Evolutionary conservation across 1,140 invertebrate genomes (phyloP), one percentile per base, ranked within the genome.

Genomic region (Bombus picipes): DNA sequence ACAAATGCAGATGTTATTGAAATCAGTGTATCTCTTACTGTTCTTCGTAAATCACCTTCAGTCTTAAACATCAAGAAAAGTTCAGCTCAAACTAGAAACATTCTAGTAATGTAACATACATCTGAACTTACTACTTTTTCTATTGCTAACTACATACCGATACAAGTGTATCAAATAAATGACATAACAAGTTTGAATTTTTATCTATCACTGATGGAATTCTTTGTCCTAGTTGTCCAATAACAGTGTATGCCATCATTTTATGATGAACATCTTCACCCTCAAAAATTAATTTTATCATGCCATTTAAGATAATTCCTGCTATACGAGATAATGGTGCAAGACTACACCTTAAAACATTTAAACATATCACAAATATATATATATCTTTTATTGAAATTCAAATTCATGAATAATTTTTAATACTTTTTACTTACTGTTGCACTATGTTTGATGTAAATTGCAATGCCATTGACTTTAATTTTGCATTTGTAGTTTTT

Each of bases 391-490:
- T 47, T n/a, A 66, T 13, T 76, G n/a, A 39, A 71, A 79, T 82
- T n/a, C 43, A 43, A 65, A 41, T 59, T n/a, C 10, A 47, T n/a
- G 10, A 68, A 81, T 81, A 9, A 9, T 37, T 15, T 32, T 41
- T 59, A 57, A 66, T 28, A 22, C 34, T 39, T 66, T 12, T 74
- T 71, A 95, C 96, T 96, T 94, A 98, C 97, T 97, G 96, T 90
- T 96, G 96, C 65, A 98, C 97, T 37, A 99, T 96, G 91, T 98
- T 97, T 78, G 97, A 96, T 70, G 98, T 96, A 95, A 98, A 98
- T 93, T 98, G 97, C 4, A 99, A 95, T 43, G 98, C 97, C 92
- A 98, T 95, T 39, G 96, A 96, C 90, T 98, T 98, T 68, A 99
- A 96, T 88, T 98, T 97, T 2, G 97, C 95, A 95, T 98, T 98